Base-by-base conservation (phyloP, 2,797 vertebrate genomes). In the Thalassophryne amazonica region DNA sequence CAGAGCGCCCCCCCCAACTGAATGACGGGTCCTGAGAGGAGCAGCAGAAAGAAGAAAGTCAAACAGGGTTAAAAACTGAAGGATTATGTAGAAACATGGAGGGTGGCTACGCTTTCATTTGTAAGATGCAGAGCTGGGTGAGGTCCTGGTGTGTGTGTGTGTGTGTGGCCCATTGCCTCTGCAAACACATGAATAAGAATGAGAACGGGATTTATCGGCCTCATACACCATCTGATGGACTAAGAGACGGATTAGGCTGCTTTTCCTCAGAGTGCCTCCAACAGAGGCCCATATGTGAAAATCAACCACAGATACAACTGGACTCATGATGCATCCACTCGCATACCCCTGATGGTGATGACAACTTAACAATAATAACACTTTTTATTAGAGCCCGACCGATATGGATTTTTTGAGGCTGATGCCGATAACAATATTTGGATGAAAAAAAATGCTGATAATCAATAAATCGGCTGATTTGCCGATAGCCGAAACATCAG, bases 121-220 rank as follows among this genome's bases (percentile, higher is more conserved):
- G 69, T 71, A 69, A 80, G 68, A 72, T 59, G 32, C 64, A 76
- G 67, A 73, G 71, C 67, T 64, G 17, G 7, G n/a, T n/a, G 66
- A 69, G 73, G 67, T 51, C 45, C 60, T 75, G 59, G 60, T 75
- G 52, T 82, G 60, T 75, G 52, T 82, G 88, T 88, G 80, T 74
- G 81, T 91, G 90, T 91, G 89, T 91, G 91, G 90, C 86, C 90
- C 43, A 53, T 76, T 71, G 73, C 64, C 60, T 80, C 49, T 69
- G 73, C 66, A 89, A 89, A 89, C 86, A 89, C 84, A 91, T 91
- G 89, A 91, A 92, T 92, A 77, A 81, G 74, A 90, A 90, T 81
- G 31, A 72, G 81, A 87, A 83, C 53, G 41, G 70, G 67, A 65
- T 74, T 81, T 53, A 69, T 78, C 69, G 43, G 55, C 46, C 74